A percentile compares a stretch with the other conserved stretches of the same genome.
These are phyloP conservation scores for Catagonus wagneri DNA, from an alignment of 2,113 vertebrate species.

Conservation along the genomic window DNA sequence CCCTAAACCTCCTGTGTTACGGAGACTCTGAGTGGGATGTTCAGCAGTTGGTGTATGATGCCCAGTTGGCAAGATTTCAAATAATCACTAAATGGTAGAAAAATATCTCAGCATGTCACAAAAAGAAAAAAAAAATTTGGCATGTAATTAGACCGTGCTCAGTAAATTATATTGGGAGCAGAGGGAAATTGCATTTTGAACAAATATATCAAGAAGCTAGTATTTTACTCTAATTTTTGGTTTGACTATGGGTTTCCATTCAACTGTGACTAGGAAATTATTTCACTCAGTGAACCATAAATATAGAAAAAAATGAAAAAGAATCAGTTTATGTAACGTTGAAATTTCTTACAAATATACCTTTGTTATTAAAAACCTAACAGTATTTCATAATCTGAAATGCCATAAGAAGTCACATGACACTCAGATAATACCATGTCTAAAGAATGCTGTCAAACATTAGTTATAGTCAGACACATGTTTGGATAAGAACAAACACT, in stretches of 20 bases:
- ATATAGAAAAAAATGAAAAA: slow-evolving; percentile 49
- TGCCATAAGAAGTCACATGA: background rate
- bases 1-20: slow-evolving; percentile 45
- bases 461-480: background rate
- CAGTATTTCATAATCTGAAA: background rate
- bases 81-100: slow-evolving; percentile 61
- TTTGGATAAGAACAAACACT: slow-evolving; percentile 23
- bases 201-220: slow-evolving; percentile 56
- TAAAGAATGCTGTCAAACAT: slow-evolving; percentile 16
- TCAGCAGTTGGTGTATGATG: slow-evolving; percentile 53
- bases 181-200: slow-evolving; percentile 60
- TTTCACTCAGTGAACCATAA: slow-evolving; percentile 67
- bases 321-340: slow-evolving; percentile 33
- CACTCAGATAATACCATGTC: background rate
- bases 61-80: slow-evolving; percentile 65
- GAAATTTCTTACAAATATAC: slow-evolving; percentile 10
- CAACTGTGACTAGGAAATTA: slow-evolving; percentile 50
- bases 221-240: slow-evolving; percentile 55
- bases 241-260: slow-evolving; percentile 59
- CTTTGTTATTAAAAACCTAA: background rate
- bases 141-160: slow-evolving; percentile 46
- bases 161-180: slow-evolving; percentile 53
- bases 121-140: slow-evolving; percentile 50
- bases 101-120: slow-evolving; percentile 58
- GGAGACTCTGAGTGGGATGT: slow-evolving; percentile 63